Base-by-base conservation (phyloP, 1,140 invertebrate genomes). In the Polypedilum vanderplanki region DNA sequence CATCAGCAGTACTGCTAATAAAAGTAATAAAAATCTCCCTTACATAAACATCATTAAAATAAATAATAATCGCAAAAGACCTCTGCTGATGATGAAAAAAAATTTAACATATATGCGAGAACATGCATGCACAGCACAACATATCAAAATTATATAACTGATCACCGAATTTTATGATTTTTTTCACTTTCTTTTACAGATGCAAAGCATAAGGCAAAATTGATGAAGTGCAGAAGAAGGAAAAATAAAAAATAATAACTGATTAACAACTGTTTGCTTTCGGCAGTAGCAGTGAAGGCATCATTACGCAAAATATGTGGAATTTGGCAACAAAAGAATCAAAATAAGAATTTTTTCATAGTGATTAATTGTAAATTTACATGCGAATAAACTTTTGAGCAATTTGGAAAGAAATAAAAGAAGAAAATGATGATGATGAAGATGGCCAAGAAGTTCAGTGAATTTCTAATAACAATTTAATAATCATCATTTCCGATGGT, bases 351-450 rank as follows among this genome's bases (percentile, higher is more conserved):
- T 5, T 33, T 33, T 33, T 33, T 46, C 1, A 12, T 57, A 15
- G n/a, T 57, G 46, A 57, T 15, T 57, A 57, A 57, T 57, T 57
- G 46, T 57, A 12, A 57, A 57, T 57, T 57, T 15, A 46, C n/a
- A n/a, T n/a, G 46, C 46, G n/a, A 57, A 57, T 57, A 57, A n/a
- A 46, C 46, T n/a, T n/a, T 33, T 57, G 46, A 57, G 46, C 12
- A 46, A 46, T 12, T 9, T 15, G 8, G 41, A 46, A 46, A 46
- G 4, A 41, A 41, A 41, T 10, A 46, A 41, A 41, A 7, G 46
- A 57, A n/a, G 46, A 57, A n/a, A n/a, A 57, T 57, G 46, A 57
- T 57, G 41, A 46, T 46, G 46, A 57, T 57, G 46, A 15, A 57
- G 12, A 57, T 57, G 46, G 8, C n/a, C 46, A 57, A 57, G 46